Evolutionary conservation across 2,113 vertebrate genomes (phyloP).

Genomic region (Hyaena hyaena): DNA sequence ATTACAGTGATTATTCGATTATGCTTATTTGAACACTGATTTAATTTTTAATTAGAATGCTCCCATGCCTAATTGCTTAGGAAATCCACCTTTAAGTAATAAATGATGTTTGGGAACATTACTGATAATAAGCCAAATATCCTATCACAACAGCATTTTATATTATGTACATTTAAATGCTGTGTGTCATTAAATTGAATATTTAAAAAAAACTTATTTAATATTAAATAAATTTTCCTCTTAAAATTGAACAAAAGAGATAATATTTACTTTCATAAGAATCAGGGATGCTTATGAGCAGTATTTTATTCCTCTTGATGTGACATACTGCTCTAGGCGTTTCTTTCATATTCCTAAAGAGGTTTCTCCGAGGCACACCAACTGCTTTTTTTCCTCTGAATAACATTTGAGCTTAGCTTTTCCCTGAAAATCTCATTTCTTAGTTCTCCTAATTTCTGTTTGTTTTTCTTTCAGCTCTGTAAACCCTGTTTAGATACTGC

Average conservation of each 20-base stretch:
- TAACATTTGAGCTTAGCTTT: constrained; percentile 76
- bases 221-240: constrained; percentile 70
- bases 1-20: constrained; percentile 67
- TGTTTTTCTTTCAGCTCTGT: constrained; percentile 73
- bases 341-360: constrained; percentile 12
- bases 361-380: background rate
- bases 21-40: constrained; percentile 78
- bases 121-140: constrained; percentile 73
- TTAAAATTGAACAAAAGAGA: constrained; percentile 73
- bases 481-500: constrained; percentile 27
- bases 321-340: background rate
- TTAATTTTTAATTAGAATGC: constrained; percentile 85
- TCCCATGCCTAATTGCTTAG: constrained; percentile 78
- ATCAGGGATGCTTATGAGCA: constrained; percentile 55
- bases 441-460: constrained; percentile 69
- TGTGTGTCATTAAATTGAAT: constrained; percentile 76
- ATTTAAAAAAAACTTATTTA: constrained; percentile 63
- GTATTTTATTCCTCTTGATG: background rate
- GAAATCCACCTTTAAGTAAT: constrained; percentile 77
- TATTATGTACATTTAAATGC: constrained; percentile 63
- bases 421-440: constrained; percentile 75
- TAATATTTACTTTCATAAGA: constrained; percentile 70
- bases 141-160: constrained; percentile 53
- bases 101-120: constrained; percentile 75
- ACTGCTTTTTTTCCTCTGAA: constrained; percentile 51